Base-by-base conservation (phyloP, 2,888 invertebrate species). In the Acleris emargana region DNA sequence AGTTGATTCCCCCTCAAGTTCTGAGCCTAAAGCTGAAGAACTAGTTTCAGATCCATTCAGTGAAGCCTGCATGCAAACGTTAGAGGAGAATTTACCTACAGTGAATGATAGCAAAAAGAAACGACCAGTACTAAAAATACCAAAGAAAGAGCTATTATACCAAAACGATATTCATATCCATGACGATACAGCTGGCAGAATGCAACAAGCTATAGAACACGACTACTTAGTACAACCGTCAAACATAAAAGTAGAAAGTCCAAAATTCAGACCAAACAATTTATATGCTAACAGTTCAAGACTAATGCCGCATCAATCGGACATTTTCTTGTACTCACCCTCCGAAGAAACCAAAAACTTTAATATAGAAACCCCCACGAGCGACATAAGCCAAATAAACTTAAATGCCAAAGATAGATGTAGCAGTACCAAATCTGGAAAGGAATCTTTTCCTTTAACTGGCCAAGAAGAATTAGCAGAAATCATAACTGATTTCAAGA, bases 401-500 rank as follows among this genome's bases (percentile, higher is more conserved):
- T 74, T 92, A 64, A 88, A 80, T 76, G 81, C 87, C 82, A 91
- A 86, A 88, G 90, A 91, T 66, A 73, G 87, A 49, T 90, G 79
- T 70, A 88, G 88, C 47, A 89, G 91, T 71, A 72, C 91, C 32
- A 92, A 91, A 73, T 91, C 89, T 11, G 83, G 87, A 0, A 90
- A 90, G 72, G 91, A 91, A 49, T 80, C 62, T n/a, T 86, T 76
- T 67, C 89, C 90, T 1, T 75, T 88, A 5, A 91, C 89, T 0
- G 93, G 93, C 2, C 96, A 97, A 80, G 96, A 96, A 70, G 97
- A 97, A 80, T 91, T 97, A 67, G 94, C 96, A 3, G 97, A 97
- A 88, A 97, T 97, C 58, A 96, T 97, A 81, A 96, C 95, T 78
- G 97, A 97, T 77, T 97, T 97, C 78, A 97, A 97, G 83, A 97